phyloP scores from a whole-genome alignment of 1,140 invertebrate species.

The Pararge aegeria region DNA sequence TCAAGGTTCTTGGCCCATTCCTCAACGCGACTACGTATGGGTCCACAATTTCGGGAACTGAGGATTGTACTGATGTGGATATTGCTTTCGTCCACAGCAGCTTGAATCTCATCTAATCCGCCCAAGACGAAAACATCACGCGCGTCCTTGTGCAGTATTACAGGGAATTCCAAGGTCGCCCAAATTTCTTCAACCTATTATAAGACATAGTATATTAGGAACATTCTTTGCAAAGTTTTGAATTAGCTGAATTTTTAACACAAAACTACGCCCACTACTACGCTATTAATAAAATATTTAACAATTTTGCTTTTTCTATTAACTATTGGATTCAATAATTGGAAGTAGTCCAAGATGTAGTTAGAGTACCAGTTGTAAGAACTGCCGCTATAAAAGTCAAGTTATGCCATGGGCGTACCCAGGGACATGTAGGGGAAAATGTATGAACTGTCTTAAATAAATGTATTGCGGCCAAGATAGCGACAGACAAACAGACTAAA shows the following conservation, averaged over 20 bases:
- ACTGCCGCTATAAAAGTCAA: no score
- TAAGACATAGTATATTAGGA: neutral
- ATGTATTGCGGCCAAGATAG: no score
- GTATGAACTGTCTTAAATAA: no score
- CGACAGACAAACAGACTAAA: no score
- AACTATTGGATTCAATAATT: no score
- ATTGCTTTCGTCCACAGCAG: slow-evolving; percentile 90
- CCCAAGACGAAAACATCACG: slow-evolving; percentile 92
- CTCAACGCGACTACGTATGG: slow-evolving; percentile 89
- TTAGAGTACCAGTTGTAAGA: no score
- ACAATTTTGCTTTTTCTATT: no score
- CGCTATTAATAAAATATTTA: no score
- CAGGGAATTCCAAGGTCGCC: slow-evolving; percentile 88
- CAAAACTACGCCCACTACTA: no score
- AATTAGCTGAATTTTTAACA: neutral
- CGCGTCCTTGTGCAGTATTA: slow-evolving; percentile 88
- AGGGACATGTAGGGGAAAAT: no score
- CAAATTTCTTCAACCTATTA: slow-evolving; percentile 89
- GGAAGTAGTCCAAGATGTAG: no score
- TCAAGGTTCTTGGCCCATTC: slow-evolving; percentile 89
- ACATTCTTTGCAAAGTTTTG: neutral
- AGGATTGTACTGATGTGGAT: slow-evolving; percentile 92
- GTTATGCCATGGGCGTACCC: no score
- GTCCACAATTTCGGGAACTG: slow-evolving; percentile 90
- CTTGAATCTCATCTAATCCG: slow-evolving; percentile 90